Evolutionary conservation across 2,797 vertebrate species (phyloP).

Genomic region (Sebastes glaucus): DNA sequence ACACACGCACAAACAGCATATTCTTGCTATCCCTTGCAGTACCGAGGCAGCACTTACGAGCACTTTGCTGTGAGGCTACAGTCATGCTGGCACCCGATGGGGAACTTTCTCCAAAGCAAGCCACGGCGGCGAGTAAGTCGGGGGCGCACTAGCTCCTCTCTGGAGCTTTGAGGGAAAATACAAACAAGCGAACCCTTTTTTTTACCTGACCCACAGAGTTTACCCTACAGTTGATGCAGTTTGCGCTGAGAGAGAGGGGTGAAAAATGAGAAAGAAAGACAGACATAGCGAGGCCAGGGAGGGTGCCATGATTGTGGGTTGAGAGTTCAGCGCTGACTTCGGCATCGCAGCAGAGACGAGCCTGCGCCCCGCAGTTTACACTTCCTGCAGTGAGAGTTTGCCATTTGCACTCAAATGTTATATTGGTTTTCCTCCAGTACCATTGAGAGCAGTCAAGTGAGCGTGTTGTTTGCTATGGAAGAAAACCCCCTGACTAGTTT

Average conservation of each 20-base stretch:
- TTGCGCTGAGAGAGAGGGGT: not conserved
- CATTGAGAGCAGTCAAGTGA: conserved; percentile 51
- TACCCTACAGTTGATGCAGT: conserved; percentile 6
- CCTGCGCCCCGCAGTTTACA: conserved; percentile 50
- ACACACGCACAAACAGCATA: conserved; percentile 17
- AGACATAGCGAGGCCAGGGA: not conserved
- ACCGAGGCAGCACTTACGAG: conserved; percentile 9
- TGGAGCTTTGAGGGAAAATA: conserved; percentile 31
- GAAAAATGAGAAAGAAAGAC: not conserved
- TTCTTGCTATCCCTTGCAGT: conserved; percentile 8
- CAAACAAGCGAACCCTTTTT: conserved; percentile 39
- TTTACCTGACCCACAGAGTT: conserved; percentile 33
- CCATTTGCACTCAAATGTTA: conserved; percentile 69
- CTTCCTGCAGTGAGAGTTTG: conserved; percentile 61
- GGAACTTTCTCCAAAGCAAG: conserved; percentile 16
- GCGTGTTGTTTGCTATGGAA: conserved; percentile 46
- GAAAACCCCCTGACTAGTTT: conserved; percentile 38
- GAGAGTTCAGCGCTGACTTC: conserved; percentile 63
- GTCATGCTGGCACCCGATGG: conserved; percentile 10
- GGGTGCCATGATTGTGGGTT: conserved; percentile 34
- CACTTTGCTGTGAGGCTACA: conserved; percentile 20
- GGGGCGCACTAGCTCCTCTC: not conserved
- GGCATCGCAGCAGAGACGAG: conserved; percentile 30
- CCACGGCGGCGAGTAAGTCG: not conserved
- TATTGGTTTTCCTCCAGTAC: conserved; percentile 58